A percentile compares a stretch with the other conserved stretches of the same genome.
Conservation (phyloP, 2,797 vertebrate species). For the Gymnopithys bicolor region DNA sequence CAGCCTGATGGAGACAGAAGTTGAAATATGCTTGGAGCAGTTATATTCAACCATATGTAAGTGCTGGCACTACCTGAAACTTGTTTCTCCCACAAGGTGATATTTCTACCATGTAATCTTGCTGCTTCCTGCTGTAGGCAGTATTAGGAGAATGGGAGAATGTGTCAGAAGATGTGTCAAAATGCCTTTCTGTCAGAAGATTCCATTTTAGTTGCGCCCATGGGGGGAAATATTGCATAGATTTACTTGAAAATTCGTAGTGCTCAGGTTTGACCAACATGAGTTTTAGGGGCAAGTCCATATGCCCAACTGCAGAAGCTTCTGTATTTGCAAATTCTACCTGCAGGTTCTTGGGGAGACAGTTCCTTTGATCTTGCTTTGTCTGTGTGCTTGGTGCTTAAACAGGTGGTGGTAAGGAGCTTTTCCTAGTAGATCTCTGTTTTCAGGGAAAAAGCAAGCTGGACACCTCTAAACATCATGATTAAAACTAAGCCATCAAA, state of each 20-base stretch:
- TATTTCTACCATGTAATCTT: constrained; percentile 47
- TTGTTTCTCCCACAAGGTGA: constrained; percentile 47
- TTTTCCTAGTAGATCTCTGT: neutral
- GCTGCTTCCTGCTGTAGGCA: constrained; percentile 44
- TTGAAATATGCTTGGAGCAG: constrained; percentile 39
- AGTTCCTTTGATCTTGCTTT: constrained; percentile 16
- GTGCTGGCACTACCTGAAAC: constrained; percentile 51
- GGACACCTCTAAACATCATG: neutral
- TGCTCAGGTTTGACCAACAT: neutral
- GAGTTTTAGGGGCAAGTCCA: neutral
- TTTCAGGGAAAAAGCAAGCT: neutral
- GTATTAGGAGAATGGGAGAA: constrained; percentile 40
- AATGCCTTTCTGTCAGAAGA: constrained; percentile 21
- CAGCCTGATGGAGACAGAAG: constrained; percentile 40
- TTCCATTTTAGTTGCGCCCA: constrained; percentile 1
- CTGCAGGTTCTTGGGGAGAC: neutral
- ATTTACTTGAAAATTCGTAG: neutral
- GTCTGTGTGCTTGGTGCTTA: neutral
- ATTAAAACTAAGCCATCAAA: neutral
- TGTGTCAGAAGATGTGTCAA: constrained; percentile 32
- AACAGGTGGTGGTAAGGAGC: neutral
- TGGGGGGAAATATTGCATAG: neutral
- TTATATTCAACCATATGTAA: constrained; percentile 30
- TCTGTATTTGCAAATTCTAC: neutral
- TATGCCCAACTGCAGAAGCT: neutral